Percentiles rank a stretch among this genome's conserved stretches.
Evolutionary conservation across 2,113 vertebrate species (phyloP).

Genomic region (Zosterops hypoxanthus): DNA sequence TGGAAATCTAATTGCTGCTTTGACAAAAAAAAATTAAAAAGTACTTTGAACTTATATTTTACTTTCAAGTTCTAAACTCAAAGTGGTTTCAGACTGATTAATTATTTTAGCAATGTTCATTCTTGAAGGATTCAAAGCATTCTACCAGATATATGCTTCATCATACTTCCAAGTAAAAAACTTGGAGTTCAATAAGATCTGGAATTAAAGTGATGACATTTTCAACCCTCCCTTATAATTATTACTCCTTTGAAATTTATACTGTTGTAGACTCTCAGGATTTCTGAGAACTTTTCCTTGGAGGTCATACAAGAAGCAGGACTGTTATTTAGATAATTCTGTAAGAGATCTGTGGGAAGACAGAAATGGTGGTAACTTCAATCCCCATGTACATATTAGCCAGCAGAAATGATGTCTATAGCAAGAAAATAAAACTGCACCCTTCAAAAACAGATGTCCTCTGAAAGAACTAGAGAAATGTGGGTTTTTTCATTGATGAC

Average conservation of each 20-base stretch:
- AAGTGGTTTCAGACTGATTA: neutral
- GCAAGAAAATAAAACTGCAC: neutral
- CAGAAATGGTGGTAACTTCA: neutral
- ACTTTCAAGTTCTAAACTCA: neutral
- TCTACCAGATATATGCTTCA: neutral
- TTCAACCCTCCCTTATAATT: neutral
- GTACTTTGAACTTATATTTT: neutral
- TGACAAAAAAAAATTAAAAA: neutral
- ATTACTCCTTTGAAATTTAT: neutral
- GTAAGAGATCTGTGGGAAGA: neutral
- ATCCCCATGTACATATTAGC: neutral
- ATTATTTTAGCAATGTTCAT: neutral
- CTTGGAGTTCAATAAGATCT: neutral
- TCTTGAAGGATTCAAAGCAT: neutral
- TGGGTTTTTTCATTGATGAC: fast-evolving
- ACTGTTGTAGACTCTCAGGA: neutral
- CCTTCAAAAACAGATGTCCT: neutral
- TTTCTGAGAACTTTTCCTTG: neutral
- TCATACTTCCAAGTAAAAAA: neutral
- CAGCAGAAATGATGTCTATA: neutral
- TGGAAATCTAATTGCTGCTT: neutral
- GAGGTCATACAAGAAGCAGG: neutral
- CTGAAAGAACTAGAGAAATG: neutral
- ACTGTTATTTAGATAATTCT: neutral
- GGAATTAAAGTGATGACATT: neutral